Evolutionary conservation across 92 coral and sea anemone species (phyloP), one percentile per base, ranked within the genome.

Genomic region (Actinernus sp.): DNA sequence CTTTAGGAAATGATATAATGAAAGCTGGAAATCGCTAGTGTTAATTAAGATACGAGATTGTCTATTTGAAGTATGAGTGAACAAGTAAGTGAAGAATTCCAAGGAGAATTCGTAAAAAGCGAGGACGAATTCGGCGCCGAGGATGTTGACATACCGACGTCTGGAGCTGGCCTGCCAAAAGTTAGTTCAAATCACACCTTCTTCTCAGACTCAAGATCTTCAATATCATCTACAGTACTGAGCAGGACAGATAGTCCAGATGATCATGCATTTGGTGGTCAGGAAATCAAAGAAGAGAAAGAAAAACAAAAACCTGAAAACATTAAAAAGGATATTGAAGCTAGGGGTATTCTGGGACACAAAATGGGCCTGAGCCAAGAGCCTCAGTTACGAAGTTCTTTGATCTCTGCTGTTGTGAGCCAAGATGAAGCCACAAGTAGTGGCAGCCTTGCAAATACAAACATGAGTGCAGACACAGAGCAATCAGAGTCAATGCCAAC

Each of bases 231-330:
- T 0, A 63, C 83, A 8, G 70, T 52, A 0, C 26, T 81, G 3
- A 81, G 82, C 32, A 25, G 75, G 36, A 63, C 79, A 18, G 61
- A 72, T 34, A 55, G 86, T 25, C 86, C 86, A 13, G 86, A 69
- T 9, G 62, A 71, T 10, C 43, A 24, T 3, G 22, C 52, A 5
- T 59, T 36, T 26, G 66, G 32, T 11, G 60, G 31, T 28, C 44
- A 54, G 40, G 43, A 9, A 7, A 19, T 13, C 27, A 54, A 31
- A 47, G 31, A 46, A 22, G 39, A 45, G 38, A 27, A 5, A 3
- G 33, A 74, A 2, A 24, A 33, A 12, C 66, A 28, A 20, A 58
- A 66, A 16, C 72, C 81, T 1, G 82, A 63, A 64, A 57, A 84
- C 4, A 2, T 83, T 5, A 41, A 74, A 3, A 63, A 75, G 12